Percentiles rank a stretch among this genome's conserved stretches.
phyloP scores from a whole-genome alignment of 2,797 vertebrate species.

The Gymnothorax reevesii region DNA sequence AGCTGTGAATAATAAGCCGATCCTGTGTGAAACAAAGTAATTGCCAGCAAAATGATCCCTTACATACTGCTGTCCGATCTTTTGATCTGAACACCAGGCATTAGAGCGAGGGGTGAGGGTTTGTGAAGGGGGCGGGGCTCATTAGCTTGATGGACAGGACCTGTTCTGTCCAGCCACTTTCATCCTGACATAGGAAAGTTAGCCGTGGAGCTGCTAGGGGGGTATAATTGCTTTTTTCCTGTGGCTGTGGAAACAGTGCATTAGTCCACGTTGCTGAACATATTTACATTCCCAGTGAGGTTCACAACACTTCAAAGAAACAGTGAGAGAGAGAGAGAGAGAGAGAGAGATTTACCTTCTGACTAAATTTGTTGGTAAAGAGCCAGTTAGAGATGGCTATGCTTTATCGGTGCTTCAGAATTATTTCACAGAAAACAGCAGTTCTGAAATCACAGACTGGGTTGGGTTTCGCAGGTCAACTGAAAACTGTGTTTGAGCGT shows the following conservation, averaged over 20 bases:
- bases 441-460: conserved; percentile 1
- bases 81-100: conserved; percentile 26
- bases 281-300: conserved; percentile 43
- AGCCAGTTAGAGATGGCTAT: conserved; percentile 45
- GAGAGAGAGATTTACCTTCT: background rate
- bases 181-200: conserved; percentile 55
- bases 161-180: conserved; percentile 52
- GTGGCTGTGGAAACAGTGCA: conserved; percentile 70
- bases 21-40: background rate
- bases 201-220: conserved; percentile 52
- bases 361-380: conserved; percentile 16
- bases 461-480: conserved; percentile 25
- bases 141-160: conserved; percentile 75
- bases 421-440: conserved; percentile 35
- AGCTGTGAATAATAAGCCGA: background rate
- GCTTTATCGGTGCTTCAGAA: conserved; percentile 41
- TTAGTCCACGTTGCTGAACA: background rate
- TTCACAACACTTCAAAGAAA: background rate
- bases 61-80: background rate
- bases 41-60: background rate
- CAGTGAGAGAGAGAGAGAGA: background rate
- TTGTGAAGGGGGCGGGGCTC: conserved; percentile 49
- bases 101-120: background rate
- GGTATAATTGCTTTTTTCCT: conserved; percentile 78
- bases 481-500: background rate